Percentiles rank a stretch among this genome's conserved stretches.
Conservation (phyloP, 1,140 invertebrate genomes). For the Leptinotarsa texana region DNA sequence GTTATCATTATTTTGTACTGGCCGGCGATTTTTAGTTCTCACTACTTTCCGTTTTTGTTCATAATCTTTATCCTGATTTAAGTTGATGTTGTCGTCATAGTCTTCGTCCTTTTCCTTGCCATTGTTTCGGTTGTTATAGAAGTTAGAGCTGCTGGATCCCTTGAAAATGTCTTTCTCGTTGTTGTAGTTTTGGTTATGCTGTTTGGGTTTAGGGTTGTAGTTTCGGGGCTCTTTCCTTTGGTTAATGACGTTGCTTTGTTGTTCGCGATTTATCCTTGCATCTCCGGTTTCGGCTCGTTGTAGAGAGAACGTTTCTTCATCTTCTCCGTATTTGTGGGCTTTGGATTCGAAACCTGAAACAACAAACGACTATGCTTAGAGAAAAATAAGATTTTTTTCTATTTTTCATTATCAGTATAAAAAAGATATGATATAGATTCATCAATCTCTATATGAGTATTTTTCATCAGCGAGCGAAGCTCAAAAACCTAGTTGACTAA, state of each 20-base stretch:
- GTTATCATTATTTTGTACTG: constrained; percentile 46
- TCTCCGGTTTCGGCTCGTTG: constrained; percentile 76
- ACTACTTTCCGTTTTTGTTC: constrained; percentile 39
- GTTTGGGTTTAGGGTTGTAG: constrained; percentile 46
- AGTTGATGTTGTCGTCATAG: constrained; percentile 56
- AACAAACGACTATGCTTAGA: neutral
- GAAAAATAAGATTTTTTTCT: too few relatives aligned
- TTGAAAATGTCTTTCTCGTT: constrained; percentile 61
- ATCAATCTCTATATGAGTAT: too few relatives aligned
- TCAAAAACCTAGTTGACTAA: too few relatives aligned
- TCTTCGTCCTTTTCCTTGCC: constrained; percentile 64
- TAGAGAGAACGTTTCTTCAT: constrained; percentile 74
- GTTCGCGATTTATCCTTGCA: constrained; percentile 55
- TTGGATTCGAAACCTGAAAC: constrained; percentile 64
- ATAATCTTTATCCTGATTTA: constrained; percentile 45
- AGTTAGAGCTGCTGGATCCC: constrained; percentile 70
- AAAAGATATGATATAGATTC: too few relatives aligned
- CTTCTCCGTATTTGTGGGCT: constrained; percentile 66
- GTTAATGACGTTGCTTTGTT: constrained; percentile 49
- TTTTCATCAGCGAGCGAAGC: too few relatives aligned
- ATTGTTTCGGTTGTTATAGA: constrained; percentile 67
- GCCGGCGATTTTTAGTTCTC: constrained; percentile 52
- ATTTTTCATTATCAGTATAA: too few relatives aligned
- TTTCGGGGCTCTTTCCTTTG: constrained; percentile 50
- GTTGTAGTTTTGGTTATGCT: constrained; percentile 44